Conservation (phyloP, 2,113 vertebrate genomes). For the Columbina picui region DNA sequence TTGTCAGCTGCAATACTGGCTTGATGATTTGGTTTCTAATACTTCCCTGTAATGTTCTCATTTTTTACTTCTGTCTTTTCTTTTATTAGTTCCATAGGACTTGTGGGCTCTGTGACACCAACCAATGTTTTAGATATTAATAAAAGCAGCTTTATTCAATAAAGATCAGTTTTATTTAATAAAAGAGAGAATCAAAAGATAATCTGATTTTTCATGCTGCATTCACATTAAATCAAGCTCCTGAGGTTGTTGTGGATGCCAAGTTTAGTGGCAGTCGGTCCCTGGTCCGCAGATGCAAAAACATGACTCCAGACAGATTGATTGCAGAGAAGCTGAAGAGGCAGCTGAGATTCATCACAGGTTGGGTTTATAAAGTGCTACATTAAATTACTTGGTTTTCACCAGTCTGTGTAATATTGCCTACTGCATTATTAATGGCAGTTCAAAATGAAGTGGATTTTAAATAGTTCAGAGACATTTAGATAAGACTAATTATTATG, state of each 20-base stretch:
- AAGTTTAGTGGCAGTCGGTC: constrained; percentile 33
- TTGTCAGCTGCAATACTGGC: constrained; percentile 33
- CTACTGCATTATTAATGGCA: constrained; percentile 56
- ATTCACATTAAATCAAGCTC: constrained; percentile 16
- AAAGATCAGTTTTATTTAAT: constrained; percentile 68
- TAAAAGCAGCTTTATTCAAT: constrained; percentile 71
- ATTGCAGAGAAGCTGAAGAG: constrained; percentile 8
- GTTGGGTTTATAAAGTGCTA: constrained; percentile 40
- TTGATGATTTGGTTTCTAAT: constrained; percentile 63
- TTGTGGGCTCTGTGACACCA: constrained; percentile 16
- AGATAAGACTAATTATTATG: constrained; percentile 38
- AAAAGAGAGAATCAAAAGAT: constrained; percentile 59
- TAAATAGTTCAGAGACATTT: constrained; percentile 24
- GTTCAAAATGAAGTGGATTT: constrained; percentile 50
- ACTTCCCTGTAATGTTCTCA: constrained; percentile 25
- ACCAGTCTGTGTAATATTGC: neutral
- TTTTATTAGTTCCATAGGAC: constrained; percentile 59
- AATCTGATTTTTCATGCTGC: constrained; percentile 58
- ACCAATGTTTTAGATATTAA: constrained; percentile 65
- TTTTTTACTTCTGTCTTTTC: constrained; percentile 40
- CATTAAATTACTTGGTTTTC: constrained; percentile 40
- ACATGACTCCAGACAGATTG: constrained; percentile 30
- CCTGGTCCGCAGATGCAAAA: neutral
- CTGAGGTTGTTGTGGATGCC: constrained; percentile 1
- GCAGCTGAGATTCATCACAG: neutral